Evolutionary conservation across 92 coral and sea anemone genomes (phyloP), one percentile per base, ranked within the genome.

Genomic region (Actinostola sp.): DNA sequence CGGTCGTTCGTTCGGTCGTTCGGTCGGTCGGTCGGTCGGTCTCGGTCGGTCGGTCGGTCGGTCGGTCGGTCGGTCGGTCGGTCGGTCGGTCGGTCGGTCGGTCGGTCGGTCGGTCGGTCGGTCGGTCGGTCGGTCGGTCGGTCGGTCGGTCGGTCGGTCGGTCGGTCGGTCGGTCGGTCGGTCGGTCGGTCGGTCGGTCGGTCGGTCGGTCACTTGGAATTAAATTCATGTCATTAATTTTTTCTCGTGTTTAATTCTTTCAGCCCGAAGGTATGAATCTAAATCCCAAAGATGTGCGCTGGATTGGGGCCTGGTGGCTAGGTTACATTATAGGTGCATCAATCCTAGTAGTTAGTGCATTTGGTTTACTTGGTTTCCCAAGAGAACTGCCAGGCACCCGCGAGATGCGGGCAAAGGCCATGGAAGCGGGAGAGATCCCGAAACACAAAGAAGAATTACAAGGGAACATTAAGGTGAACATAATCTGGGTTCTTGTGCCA

Each of bases 271-370:
- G 87, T 8, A 61, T 72, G 29, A 63, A 84, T 26, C 44, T 88
- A 3, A 75, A 63, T 27, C n/a, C 83, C 11, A 38, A 70, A 13
- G 79, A 78, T 50, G 88, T 90, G 29, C 84, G 84, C 10, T 89
- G 96, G 96, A 82, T 89, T 25, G 96, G 96, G 23, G 96, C 96
- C 54, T 89, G 96, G 96, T 90, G 96, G 96, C 59, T 89, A 7
- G 96, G 91, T 21, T 89, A 79, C 69, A 39, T 73, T 5, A 50
- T 73, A 59, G 58, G 84, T 5, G 90, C 86, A 23, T 51, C 32
- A 12, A 27, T 74, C 24, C 35, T 70, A n/a, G 33, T 78, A 32
- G 26, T 86, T 1, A 38, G 63, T 33, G 76, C 82, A 0, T 25
- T 70, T 53, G 55, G 77, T 3, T n/a, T 89, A 16, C 82, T 87